These are phyloP conservation scores for Netelia melanura DNA, from an alignment of 2,888 invertebrate genomes.

Conservation along the genomic window DNA sequence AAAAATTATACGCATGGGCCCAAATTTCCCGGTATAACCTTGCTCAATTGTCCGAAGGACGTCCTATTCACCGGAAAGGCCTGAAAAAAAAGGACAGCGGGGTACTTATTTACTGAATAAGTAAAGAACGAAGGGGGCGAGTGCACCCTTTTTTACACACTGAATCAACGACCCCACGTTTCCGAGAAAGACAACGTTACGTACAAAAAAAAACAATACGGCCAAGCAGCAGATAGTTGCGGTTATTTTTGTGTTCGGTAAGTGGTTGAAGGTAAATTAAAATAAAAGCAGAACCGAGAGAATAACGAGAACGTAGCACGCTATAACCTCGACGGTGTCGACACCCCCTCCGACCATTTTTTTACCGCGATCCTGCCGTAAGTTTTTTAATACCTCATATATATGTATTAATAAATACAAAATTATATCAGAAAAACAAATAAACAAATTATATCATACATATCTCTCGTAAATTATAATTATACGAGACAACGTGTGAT, in stretches of 20 bases:
- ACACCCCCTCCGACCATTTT: slow-evolving; percentile 24
- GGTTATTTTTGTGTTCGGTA: neutral
- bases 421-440: neutral
- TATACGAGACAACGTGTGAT: too few relatives aligned
- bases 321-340: neutral
- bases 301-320: neutral
- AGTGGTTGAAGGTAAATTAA: neutral
- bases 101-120: slow-evolving; percentile 3
- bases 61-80: neutral
- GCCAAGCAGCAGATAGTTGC: neutral
- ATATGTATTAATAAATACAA: neutral
- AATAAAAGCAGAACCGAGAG: neutral
- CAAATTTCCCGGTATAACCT: too few relatives aligned
- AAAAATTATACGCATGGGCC: too few relatives aligned
- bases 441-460: neutral
- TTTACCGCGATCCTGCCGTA: neutral
- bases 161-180: neutral
- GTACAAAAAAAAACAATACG: slow-evolving; percentile 4
- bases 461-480: too few relatives aligned
- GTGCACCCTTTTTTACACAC: neutral
- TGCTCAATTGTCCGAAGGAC: neutral
- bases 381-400: neutral
- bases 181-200: slow-evolving; percentile 18
- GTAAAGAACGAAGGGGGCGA: neutral
- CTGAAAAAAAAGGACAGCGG: neutral